Percentiles rank a stretch among this genome's conserved stretches.
Conservation (phyloP, 2,113 vertebrate species). For the Oceanodroma tethys region DNA sequence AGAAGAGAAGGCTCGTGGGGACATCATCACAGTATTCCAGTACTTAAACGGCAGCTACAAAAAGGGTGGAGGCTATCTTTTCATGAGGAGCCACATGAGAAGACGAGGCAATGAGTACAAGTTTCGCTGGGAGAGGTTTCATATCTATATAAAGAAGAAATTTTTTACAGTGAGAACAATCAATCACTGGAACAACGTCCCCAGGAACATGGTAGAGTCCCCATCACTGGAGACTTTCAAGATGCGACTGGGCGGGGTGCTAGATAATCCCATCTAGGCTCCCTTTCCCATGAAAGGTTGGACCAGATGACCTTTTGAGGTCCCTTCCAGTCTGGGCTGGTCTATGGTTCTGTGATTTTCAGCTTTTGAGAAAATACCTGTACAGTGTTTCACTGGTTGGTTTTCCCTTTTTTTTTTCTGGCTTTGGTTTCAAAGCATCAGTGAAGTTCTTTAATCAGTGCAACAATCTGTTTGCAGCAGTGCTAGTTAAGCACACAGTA, state of each 20-base stretch:
- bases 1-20: not conserved
- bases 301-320: not conserved
- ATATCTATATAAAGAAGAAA: rapidly evolving
- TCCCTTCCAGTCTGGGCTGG: not conserved
- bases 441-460: not conserved
- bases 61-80: not conserved
- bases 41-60: not conserved
- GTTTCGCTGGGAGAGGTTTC: not conserved
- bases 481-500: not conserved
- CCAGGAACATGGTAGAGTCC: not conserved
- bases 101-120: not conserved
- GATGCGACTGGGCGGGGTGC: not conserved
- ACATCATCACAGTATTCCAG: not conserved
- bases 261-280: not conserved
- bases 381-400: not conserved
- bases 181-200: not conserved
- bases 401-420: not conserved
- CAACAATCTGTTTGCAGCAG: not conserved
- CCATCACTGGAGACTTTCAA: rapidly evolving
- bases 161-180: not conserved
- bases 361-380: not conserved
- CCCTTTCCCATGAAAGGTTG: not conserved
- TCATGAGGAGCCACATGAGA: not conserved
- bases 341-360: not conserved
- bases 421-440: not conserved